Evolutionary conservation across 2,888 invertebrate genomes (phyloP).

Genomic region (Cynaeus angustus): DNA sequence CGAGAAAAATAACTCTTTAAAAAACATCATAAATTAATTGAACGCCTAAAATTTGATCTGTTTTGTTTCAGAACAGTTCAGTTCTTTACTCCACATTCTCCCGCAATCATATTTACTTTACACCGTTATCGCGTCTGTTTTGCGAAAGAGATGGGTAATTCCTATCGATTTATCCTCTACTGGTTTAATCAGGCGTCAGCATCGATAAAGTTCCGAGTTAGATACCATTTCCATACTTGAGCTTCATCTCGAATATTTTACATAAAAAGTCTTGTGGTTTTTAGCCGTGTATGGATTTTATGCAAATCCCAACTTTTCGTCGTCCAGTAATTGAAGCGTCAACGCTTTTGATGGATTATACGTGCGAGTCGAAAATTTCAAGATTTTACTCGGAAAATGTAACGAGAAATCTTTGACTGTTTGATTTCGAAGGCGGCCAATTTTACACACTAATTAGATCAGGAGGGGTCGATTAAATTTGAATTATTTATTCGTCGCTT

Average conservation of each 20-base stretch:
- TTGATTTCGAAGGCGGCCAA: not conserved
- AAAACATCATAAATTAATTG: constrained; percentile 20
- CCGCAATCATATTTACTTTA: constrained; percentile 6
- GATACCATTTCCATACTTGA: constrained; percentile 5
- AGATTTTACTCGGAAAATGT: not conserved
- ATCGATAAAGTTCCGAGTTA: constrained; percentile 8
- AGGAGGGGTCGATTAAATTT: constrained; percentile 9
- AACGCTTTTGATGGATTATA: constrained; percentile 39
- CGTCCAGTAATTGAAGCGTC: constrained; percentile 41
- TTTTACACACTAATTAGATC: constrained; percentile 11
- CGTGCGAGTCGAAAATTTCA: constrained; percentile 4
- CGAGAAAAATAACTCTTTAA: constrained; percentile 13
- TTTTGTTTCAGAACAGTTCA: not conserved
- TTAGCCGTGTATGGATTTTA: constrained; percentile 34
- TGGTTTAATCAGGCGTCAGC: constrained; percentile 17
- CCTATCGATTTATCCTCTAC: constrained; percentile 5
- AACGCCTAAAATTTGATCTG: constrained; percentile 22
- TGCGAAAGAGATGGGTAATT: constrained; percentile 10
- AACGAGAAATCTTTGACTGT: not conserved
- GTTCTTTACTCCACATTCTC: not conserved
- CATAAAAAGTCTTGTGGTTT: constrained; percentile 1
- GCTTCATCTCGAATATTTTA: not conserved
- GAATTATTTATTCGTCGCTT: constrained; percentile 21
- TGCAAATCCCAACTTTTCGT: constrained; percentile 31
- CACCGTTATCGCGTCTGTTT: constrained; percentile 9